Base-by-base conservation (phyloP, 1,140 invertebrate genomes). In the Rhynchophorus ferrugineus region DNA sequence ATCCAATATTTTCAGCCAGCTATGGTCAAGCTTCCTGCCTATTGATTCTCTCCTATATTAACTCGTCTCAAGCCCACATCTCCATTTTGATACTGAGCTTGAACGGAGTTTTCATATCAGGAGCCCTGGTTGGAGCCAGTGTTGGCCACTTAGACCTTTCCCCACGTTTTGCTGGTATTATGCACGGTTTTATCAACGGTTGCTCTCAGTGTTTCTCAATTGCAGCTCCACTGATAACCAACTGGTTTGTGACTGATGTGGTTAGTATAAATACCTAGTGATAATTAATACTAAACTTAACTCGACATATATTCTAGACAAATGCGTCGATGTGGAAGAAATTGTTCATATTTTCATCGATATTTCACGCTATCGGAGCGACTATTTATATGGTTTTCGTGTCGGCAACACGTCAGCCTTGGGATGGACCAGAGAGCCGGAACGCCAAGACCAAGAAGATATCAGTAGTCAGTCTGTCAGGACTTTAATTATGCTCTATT, bases 171-270 rank as follows among this genome's bases (percentile, higher is more conserved):
- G 29, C 51, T 16, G 56, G 56, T 17, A 45, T 58, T 24, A 34
- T 58, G 9, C 3, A 46, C 18, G 56, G 46, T 7, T 76, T 85
- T 0, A 81, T 82, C 8, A 83, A 81, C 67, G 79, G 74, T 67
- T 81, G 83, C 14, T 82, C 83, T n/a, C 77, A 76, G 1, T 65
- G 83, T 2, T 77, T 81, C 18, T 82, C 81, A 0, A 85, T 88
- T 39, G 61, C 84, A 14, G 83, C 81, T 13, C 87, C 87, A 0
- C 62, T 82, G 2, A 66, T 79, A 1, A 79, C 80, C 9, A 78
- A 82, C 0, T 67, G 75, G n/a, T 74, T 88, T 11, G 69, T 87
- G 1, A 72, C 69, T 3, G 75, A 87, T 55, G 63, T 70, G 38
- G 84, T 87, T 70, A 61, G 73, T 16, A 39, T 29, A 39, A 22